phyloP scores from a whole-genome alignment of 2,888 invertebrate genomes.

The Cybosia mesomella region DNA sequence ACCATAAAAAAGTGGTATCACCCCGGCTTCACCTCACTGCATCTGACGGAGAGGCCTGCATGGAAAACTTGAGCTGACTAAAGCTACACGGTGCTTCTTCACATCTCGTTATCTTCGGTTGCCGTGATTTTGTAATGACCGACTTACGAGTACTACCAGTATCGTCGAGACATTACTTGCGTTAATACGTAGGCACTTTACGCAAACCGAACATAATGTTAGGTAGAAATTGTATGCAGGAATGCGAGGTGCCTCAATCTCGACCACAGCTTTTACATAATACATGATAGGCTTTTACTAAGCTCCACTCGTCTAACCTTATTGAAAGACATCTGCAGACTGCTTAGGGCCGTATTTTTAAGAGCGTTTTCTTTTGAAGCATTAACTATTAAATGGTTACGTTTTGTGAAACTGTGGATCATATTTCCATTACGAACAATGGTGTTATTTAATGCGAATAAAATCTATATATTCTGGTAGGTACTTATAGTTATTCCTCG shows the following conservation, averaged over 20 bases:
- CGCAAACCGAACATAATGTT: conserved; percentile 6
- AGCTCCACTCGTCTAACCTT: conserved; percentile 2
- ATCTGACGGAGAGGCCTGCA: no score
- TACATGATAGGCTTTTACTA: conserved; percentile 1
- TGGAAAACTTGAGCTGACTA: no score
- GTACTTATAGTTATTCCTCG: neutral
- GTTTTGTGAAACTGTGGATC: neutral
- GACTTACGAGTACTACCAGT: conserved; percentile 27
- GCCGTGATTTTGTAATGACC: conserved; percentile 15
- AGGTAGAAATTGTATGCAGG: conserved; percentile 16
- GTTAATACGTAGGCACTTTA: conserved; percentile 31
- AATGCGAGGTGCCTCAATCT: conserved; percentile 18
- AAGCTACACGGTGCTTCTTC: no score
- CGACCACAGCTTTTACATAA: conserved; percentile 12
- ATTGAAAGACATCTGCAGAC: conserved; percentile 5
- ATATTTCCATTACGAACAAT: neutral
- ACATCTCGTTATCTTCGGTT: no score
- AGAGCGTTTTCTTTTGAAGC: neutral
- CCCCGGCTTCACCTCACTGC: no score
- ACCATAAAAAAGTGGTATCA: no score
- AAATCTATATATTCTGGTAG: neutral
- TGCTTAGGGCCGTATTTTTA: conserved; percentile 7
- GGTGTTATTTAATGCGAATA: neutral
- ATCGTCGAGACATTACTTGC: conserved; percentile 34
- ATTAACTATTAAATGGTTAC: neutral